A percentile compares a stretch with the other conserved stretches of the same genome.
These are phyloP conservation scores for Poeciliopsis retropinna DNA, from an alignment of 2,113 vertebrate genomes.

Conservation along the genomic window DNA sequence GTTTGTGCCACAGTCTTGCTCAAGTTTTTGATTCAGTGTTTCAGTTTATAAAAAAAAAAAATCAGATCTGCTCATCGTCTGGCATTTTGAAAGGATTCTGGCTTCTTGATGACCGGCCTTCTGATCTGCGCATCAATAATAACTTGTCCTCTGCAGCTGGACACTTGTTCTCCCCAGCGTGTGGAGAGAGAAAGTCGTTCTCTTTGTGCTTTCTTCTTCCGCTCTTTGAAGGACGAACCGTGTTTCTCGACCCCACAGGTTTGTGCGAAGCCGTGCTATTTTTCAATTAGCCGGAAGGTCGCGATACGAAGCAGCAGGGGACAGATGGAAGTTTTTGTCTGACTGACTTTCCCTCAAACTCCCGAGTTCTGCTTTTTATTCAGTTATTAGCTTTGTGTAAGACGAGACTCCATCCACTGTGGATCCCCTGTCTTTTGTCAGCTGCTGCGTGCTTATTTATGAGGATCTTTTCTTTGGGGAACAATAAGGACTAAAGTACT, in stretches of 20 bases:
- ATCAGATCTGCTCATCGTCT: too few species aligned
- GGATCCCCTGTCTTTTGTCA: conserved; percentile 65
- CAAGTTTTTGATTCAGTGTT: too few species aligned
- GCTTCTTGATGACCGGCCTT: too few species aligned
- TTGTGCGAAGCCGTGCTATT: not conserved
- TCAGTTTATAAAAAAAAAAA: too few species aligned
- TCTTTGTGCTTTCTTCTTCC: not conserved
- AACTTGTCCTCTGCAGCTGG: too few species aligned
- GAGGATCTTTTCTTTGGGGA: conserved; percentile 67
- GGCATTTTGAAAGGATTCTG: too few species aligned
- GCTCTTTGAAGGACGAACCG: not conserved
- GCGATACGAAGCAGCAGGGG: conserved; percentile 15
- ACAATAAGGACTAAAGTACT: conserved; percentile 40
- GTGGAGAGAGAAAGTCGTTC: too few species aligned
- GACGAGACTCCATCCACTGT: conserved; percentile 62
- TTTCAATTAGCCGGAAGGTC: conserved; percentile 13
- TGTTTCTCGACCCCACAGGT: not conserved
- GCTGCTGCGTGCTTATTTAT: conserved; percentile 73
- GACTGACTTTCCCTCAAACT: conserved; percentile 41
- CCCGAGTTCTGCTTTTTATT: conserved; percentile 68
- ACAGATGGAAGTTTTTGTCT: conserved; percentile 28
- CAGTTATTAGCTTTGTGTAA: conserved; percentile 73
- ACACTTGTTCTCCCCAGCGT: too few species aligned
- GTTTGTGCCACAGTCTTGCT: too few species aligned
- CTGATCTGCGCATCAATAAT: too few species aligned